Conservation (phyloP, 2,113 vertebrate genomes). For the Oncorhynchus nerka region DNA sequence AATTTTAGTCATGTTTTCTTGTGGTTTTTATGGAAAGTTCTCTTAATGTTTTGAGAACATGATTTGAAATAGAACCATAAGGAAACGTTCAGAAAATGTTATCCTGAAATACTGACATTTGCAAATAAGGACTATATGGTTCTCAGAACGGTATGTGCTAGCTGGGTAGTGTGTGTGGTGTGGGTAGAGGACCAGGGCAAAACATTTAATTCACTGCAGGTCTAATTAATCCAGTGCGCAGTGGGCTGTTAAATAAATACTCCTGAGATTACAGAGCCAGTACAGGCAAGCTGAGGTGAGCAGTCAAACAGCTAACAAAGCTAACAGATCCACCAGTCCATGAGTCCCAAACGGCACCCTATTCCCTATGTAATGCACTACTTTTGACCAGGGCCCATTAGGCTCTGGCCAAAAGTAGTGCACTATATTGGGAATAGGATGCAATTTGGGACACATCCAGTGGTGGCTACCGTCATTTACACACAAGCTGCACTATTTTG, state of each 20-base stretch:
- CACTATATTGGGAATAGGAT: too few relatives aligned
- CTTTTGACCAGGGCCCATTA: background rate
- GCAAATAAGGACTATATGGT: too few relatives aligned
- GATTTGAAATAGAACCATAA: too few relatives aligned
- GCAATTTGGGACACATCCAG: conserved; percentile 40
- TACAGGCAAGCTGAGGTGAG: conserved; percentile 34
- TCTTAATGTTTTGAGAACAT: too few relatives aligned
- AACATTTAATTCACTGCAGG: background rate
- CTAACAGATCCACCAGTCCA: background rate
- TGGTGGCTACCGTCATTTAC: too few relatives aligned
- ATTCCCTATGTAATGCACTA: background rate
- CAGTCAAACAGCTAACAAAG: conserved; percentile 34
- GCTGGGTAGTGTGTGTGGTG: background rate
- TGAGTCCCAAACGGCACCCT: background rate
- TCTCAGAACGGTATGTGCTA: too few relatives aligned
- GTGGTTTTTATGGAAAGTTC: too few relatives aligned
- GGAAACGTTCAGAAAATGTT: too few relatives aligned
- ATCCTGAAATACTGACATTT: too few relatives aligned
- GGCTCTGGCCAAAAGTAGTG: background rate
- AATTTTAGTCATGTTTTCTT: too few relatives aligned
- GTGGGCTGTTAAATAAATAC: conserved; percentile 17
- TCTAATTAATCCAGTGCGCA: conserved; percentile 32
- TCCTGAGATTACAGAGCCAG: background rate
- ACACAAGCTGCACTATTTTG: too few relatives aligned
- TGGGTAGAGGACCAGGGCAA: background rate